Evolutionary conservation across 1,140 invertebrate species (phyloP), one percentile per base, ranked within the genome.

Genomic region (Latrodectus geometricus): DNA sequence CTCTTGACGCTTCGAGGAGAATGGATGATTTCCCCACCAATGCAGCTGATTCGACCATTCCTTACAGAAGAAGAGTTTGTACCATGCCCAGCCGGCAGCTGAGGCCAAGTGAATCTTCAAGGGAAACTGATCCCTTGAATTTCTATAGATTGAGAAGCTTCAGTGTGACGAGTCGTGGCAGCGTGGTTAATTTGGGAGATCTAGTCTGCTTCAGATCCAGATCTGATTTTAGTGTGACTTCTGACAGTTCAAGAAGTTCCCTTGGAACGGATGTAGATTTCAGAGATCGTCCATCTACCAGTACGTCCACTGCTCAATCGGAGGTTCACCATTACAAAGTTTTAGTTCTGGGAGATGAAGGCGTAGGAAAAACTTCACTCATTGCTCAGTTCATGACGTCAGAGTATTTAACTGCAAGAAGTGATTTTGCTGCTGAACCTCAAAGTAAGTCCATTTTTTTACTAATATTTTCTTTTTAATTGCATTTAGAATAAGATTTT

Each of bases 371-470:
- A 91, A 96, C 97, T 0, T 95, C 96, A 15, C 93, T 98, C 2
- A 94, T 97, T 89, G 95, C 95, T 88, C 97, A 98, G 92, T 98
- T 98, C 90, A 95, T 97, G 93, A 98, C 97, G 54, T 97, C 96
- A 75, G 97, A 98, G 89, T 97, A 96, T 90, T 97, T 97, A 90
- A 97, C 97, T 89, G 95, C 96, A 23, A 83, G 72, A 21, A 74
- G 69, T 50, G 80, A 68, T 48, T n/a, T 83, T 9, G n/a, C 56
- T 5, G 61, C 56, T 74, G 72, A 74, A 8, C 52, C 15, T 3
- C 72, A 83, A 35, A 70, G 80, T 74, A 66, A 83, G 35, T 74
- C 35, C 35, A 35, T 35, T 35, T 35, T 35, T n/a, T n/a, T n/a
- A n/a, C n/a, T n/a, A n/a, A n/a, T n/a, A n/a, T n/a, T n/a, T n/a